Conservation (phyloP, 2,888 invertebrate genomes). For the Trilocha varians region DNA sequence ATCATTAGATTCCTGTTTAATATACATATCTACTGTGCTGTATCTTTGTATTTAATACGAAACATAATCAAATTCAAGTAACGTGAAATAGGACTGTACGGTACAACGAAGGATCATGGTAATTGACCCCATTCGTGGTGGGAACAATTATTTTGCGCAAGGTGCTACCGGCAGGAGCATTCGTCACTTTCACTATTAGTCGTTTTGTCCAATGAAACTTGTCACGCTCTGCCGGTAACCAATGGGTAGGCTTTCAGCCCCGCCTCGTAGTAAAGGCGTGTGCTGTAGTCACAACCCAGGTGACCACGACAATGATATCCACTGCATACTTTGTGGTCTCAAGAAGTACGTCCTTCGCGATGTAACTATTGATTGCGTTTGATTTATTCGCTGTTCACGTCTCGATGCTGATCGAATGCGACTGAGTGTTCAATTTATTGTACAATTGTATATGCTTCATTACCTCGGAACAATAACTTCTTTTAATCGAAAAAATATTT, state of each 20-base stretch:
- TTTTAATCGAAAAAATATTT: neutral
- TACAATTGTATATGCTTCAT: neutral
- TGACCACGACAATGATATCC: conserved; percentile 34
- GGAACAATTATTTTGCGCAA: conserved; percentile 43
- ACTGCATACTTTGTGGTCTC: neutral
- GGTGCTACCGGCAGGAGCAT: conserved; percentile 45
- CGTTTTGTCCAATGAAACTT: conserved; percentile 64
- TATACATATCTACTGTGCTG: no score
- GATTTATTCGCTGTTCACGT: neutral
- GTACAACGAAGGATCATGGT: neutral
- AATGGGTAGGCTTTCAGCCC: conserved; percentile 58
- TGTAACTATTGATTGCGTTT: neutral
- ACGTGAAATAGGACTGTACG: neutral
- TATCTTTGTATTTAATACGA: no score
- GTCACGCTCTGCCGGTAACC: conserved; percentile 66
- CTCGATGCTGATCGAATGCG: neutral
- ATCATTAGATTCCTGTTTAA: no score
- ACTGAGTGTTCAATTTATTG: neutral
- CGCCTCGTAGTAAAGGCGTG: conserved; percentile 64
- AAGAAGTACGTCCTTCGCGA: neutral
- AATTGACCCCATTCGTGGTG: conserved; percentile 31
- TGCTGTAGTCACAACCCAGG: conserved; percentile 38
- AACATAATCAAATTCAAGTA: neutral
- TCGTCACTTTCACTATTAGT: conserved; percentile 63
- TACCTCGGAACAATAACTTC: neutral